phyloP scores from a whole-genome alignment of 2,888 invertebrate species.

The Ptychoptera albimana region DNA sequence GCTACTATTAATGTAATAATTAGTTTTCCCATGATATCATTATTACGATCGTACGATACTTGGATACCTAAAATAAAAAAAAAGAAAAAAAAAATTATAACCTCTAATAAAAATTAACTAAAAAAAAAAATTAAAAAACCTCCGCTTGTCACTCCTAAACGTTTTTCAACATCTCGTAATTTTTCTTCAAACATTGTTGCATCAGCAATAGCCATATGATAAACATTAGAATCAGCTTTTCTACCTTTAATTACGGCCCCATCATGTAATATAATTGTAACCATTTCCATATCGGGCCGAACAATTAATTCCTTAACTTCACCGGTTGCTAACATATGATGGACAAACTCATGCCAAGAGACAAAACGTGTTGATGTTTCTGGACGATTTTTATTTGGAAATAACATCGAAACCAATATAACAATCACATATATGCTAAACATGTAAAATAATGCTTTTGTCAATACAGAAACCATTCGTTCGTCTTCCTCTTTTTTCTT shows the following conservation, averaged over 20 bases:
- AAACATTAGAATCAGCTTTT: slow-evolving; percentile 45
- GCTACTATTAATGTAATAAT: slow-evolving; percentile 52
- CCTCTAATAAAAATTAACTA: background rate
- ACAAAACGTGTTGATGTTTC: slow-evolving; percentile 54
- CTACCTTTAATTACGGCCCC: slow-evolving; percentile 75
- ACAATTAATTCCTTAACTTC: slow-evolving; percentile 83
- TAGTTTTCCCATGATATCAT: slow-evolving; percentile 54
- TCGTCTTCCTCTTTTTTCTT: slow-evolving; percentile 45
- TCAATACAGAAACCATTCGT: slow-evolving; percentile 51
- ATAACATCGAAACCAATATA: slow-evolving; percentile 51
- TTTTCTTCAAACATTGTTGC: slow-evolving; percentile 80
- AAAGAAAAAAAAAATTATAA: background rate
- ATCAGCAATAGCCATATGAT: slow-evolving; percentile 74
- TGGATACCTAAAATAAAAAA: slow-evolving; percentile 41
- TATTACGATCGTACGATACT: slow-evolving; percentile 67
- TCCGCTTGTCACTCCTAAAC: slow-evolving; percentile 55
- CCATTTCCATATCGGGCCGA: slow-evolving; percentile 68
- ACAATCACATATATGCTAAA: slow-evolving; percentile 58
- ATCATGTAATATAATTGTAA: slow-evolving; percentile 68
- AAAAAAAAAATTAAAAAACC: slow-evolving; percentile 30
- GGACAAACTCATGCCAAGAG: slow-evolving; percentile 93
- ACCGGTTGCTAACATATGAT: slow-evolving; percentile 85
- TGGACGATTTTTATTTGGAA: slow-evolving; percentile 54
- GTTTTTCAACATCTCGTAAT: slow-evolving; percentile 66
- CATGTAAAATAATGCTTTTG: slow-evolving; percentile 69